These are phyloP conservation scores for Penaeus chinensis DNA, from an alignment of 1,140 invertebrate genomes.

Conservation along the genomic window DNA sequence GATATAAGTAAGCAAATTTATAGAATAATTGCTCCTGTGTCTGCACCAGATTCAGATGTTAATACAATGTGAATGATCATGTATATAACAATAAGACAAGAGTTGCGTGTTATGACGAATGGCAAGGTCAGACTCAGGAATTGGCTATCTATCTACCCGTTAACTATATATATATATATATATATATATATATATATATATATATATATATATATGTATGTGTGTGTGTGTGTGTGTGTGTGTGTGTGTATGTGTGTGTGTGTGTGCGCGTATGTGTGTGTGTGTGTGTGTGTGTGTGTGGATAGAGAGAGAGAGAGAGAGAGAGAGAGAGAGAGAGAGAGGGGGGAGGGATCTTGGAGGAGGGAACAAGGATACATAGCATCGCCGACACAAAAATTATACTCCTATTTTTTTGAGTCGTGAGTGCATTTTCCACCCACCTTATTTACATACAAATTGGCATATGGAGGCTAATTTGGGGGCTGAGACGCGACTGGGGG, in stretches of 20 bases:
- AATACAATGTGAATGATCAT: too few relatives aligned
- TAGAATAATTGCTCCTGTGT: too few relatives aligned
- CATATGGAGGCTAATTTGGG: conserved; percentile 57
- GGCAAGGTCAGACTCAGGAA: too few relatives aligned
- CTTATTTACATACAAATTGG: conserved; percentile 58
- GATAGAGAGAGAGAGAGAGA: conserved; percentile 35
- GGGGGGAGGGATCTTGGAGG: not conserved
- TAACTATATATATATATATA: not conserved
- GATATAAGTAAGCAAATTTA: too few relatives aligned
- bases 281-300: not conserved
- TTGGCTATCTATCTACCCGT: too few relatives aligned
- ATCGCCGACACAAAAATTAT: conserved; percentile 39
- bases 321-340: conserved; percentile 40
- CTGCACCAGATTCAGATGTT: too few relatives aligned
- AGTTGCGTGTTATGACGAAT: too few relatives aligned
- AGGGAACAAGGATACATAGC: conserved; percentile 33
- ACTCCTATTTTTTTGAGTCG: conserved; percentile 41
- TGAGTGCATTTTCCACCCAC: conserved; percentile 48
- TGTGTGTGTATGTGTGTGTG: conserved; percentile 1
- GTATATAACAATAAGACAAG: too few relatives aligned
- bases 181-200: not conserved
- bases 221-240: too few relatives aligned
- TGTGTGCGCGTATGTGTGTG: conserved; percentile 8
- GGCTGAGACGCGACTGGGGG: conserved; percentile 6
- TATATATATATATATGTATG: not conserved